Percentiles rank a stretch among this genome's conserved stretches.
phyloP scores from a whole-genome alignment of 2,888 invertebrate species.

The Volucella bombylans region DNA sequence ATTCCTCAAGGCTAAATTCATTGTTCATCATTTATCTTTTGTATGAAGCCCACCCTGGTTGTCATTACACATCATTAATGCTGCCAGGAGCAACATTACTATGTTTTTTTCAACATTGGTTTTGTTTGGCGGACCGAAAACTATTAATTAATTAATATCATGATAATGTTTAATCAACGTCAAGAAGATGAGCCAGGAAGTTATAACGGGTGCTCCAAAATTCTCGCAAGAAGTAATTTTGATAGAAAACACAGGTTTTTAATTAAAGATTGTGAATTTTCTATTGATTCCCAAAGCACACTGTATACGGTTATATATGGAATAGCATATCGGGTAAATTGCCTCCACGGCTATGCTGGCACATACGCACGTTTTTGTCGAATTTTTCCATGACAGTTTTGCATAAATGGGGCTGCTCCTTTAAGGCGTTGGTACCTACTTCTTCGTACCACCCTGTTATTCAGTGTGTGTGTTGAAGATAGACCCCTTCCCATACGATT shows the following conservation, averaged over 20 bases:
- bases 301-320: too few relatives aligned
- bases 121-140: slow-evolving; percentile 3
- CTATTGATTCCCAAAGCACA: neutral
- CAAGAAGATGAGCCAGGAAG: slow-evolving; percentile 1
- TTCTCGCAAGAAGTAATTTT: too few relatives aligned
- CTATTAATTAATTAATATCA: slow-evolving; percentile 58
- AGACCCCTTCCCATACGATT: too few relatives aligned
- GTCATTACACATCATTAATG: slow-evolving; percentile 41
- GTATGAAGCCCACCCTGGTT: slow-evolving; percentile 52
- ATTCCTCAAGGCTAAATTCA: slow-evolving; percentile 49
- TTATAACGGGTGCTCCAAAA: neutral
- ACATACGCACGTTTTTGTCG: too few relatives aligned
- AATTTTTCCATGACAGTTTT: too few relatives aligned
- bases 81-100: slow-evolving; percentile 41
- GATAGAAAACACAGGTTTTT: too few relatives aligned
- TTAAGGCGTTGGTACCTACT: too few relatives aligned
- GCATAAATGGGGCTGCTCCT: too few relatives aligned
- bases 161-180: slow-evolving; percentile 54
- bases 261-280: slow-evolving; percentile 21
- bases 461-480: too few relatives aligned
- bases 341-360: too few relatives aligned
- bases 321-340: too few relatives aligned
- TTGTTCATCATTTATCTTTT: slow-evolving; percentile 49
- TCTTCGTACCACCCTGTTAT: too few relatives aligned
- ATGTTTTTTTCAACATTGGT: slow-evolving; percentile 18